These are phyloP conservation scores for Apamea crenata DNA, from an alignment of 2,888 invertebrate genomes.

Conservation along the genomic window DNA sequence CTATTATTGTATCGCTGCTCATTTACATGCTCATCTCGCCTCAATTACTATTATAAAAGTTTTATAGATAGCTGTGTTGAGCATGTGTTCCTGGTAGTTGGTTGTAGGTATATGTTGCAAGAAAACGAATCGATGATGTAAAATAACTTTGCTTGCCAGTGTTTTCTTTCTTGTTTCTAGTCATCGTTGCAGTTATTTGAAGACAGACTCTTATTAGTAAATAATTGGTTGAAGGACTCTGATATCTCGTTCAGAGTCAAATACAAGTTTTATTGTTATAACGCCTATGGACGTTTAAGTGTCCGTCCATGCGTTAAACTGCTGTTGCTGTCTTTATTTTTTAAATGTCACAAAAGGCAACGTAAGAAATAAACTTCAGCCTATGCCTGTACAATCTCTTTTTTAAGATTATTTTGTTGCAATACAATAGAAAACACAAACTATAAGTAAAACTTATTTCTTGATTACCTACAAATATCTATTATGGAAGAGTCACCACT, in stretches of 20 bases:
- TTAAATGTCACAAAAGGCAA: not conserved
- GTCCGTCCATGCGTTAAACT: not conserved
- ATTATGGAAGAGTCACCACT: not conserved
- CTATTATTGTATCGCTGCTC: conserved; percentile 43
- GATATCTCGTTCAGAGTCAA: too few species aligned
- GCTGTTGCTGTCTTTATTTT: not conserved
- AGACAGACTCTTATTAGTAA: not conserved
- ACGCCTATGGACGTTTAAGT: not conserved
- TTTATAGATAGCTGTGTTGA: conserved; percentile 25
- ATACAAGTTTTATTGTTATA: not conserved
- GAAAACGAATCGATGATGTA: not conserved
- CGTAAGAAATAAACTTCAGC: not conserved
- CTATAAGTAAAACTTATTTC: not conserved
- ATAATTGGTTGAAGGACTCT: not conserved
- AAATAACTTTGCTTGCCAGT: too few species aligned
- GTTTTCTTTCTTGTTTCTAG: not conserved
- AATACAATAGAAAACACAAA: not conserved
- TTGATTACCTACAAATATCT: not conserved
- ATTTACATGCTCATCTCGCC: conserved; percentile 58
- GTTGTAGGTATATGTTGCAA: not conserved
- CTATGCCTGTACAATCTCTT: not conserved
- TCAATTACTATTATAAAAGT: conserved; percentile 54
- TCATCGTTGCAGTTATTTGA: not conserved
- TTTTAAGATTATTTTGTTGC: not conserved
- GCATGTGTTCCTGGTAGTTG: not conserved